phyloP scores from a whole-genome alignment of 1,140 invertebrate species.

The Cyclargus thomasi region DNA sequence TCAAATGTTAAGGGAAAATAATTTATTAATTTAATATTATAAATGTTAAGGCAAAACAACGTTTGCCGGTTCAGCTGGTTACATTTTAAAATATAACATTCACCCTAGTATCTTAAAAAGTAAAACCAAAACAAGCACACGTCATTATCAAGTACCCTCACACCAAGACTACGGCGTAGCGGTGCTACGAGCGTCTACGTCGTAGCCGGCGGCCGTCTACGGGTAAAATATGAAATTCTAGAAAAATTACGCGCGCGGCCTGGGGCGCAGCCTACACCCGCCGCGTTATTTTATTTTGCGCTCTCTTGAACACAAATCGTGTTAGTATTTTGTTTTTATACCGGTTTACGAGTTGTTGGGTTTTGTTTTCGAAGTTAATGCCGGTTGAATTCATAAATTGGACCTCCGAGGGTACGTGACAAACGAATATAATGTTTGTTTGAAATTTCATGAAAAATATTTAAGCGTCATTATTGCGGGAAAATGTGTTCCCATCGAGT shows the following conservation, averaged over 20 bases:
- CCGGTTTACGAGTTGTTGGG: conserved; percentile 56
- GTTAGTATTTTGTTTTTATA: conserved; percentile 65
- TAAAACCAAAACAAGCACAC: neutral
- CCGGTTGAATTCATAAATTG: conserved; percentile 36
- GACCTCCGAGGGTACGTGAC: conserved; percentile 26
- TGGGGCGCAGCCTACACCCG: conserved; percentile 53
- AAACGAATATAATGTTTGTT: conserved; percentile 16
- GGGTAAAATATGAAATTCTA: conserved; percentile 69
- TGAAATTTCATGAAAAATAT: conserved; percentile 14
- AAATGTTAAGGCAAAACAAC: no score
- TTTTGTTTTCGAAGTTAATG: conserved; percentile 53
- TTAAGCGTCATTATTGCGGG: neutral
- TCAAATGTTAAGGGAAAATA: no score
- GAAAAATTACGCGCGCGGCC: conserved; percentile 61
- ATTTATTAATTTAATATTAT: no score
- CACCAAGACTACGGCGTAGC: conserved; percentile 32
- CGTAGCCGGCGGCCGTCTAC: conserved; percentile 62
- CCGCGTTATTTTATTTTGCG: conserved; percentile 71
- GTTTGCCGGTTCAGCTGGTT: no score
- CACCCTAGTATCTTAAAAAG: no score
- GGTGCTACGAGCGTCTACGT: conserved; percentile 47
- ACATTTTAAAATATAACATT: no score
- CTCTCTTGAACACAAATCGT: conserved; percentile 69
- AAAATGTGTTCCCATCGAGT: neutral
- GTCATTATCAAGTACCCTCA: conserved; percentile 12